Base-by-base conservation (phyloP, 2,888 invertebrate species). In the Baronia brevicornis region DNA sequence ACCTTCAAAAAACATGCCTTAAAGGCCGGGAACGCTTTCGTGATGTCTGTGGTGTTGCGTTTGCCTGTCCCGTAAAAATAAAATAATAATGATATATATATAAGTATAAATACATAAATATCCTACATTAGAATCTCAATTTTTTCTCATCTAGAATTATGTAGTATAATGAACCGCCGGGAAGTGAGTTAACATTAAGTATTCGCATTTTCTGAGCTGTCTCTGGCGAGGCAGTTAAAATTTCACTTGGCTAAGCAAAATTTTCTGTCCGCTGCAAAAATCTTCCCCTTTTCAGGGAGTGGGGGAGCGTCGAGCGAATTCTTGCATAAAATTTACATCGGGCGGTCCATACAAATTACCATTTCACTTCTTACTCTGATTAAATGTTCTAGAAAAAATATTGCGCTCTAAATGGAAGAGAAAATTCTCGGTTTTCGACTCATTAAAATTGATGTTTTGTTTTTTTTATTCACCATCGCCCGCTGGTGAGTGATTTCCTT, bases 361-460 rank as follows among this genome's bases (percentile, higher is more conserved):
- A 80, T 82, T 80, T 75, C 78, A 72, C 77, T 75, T 78, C 79
- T 80, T 79, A 74, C 78, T 78, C 78, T 82, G 82, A 84, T 84
- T 84, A 82, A 82, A 84, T 80, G 82, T 80, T 79, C 74, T 79
- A 84, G 82, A 84, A 84, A 82, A 84, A 80, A 80, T 80, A 80
- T 80, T 80, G 80, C 73, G 69, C 65, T 70, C 73, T 61, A 78
- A 82, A 80, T 78, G 78, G 74, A 69, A 71, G 66, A 72, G 80
- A 78, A 80, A 75, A 77, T 78, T 72, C 70, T 72, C 66, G 75
- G 75, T 77, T 80, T 79, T 75, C 61, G 71, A 75, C 72, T 79
- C 78, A 78, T 79, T 78, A 79, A 78, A 78, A 79, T 77, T 77
- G 69, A 72, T 75, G 74, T 75, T 75, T 68, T 71, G 66, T 67